Percentiles rank a stretch among this genome's conserved stretches.
Conservation (phyloP, 2,113 vertebrate species). For the Amazona vittata region DNA sequence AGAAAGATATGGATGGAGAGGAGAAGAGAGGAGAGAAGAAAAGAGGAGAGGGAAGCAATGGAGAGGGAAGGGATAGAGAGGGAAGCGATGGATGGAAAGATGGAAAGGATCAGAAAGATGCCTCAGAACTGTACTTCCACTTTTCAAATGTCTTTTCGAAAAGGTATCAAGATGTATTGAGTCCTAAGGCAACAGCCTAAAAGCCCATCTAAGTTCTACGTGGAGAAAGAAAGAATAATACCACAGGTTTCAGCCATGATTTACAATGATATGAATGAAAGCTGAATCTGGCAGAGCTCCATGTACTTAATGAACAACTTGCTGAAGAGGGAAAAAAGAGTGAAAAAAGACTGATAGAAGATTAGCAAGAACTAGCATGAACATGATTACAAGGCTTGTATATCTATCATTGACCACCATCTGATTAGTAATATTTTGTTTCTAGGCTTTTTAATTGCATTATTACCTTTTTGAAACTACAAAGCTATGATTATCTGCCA, state of each 20-base stretch:
- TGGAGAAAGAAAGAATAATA: slow-evolving; percentile 46
- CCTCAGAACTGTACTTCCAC: not conserved
- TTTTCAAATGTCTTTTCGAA: not conserved
- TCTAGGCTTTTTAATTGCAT: not conserved
- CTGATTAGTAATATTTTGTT: not conserved
- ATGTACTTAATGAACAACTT: slow-evolving; percentile 50
- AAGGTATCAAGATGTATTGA: slow-evolving; percentile 22
- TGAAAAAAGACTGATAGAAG: not conserved
- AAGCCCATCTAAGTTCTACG: not conserved
- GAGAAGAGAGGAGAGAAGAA: fast-evolving
- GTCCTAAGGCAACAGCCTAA: slow-evolving; percentile 4
- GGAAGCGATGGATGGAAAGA: too few relatives aligned
- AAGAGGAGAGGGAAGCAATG: too few relatives aligned
- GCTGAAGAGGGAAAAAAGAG: not conserved
- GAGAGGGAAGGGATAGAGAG: too few relatives aligned
- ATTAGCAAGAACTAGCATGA: slow-evolving; percentile 31
- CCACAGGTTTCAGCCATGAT: slow-evolving; percentile 9
- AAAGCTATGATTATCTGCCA: not conserved
- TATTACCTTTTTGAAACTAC: not conserved
- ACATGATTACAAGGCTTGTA: not conserved
- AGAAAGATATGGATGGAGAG: too few relatives aligned
- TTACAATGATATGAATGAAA: slow-evolving; percentile 41
- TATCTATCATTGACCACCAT: slow-evolving; percentile 7
- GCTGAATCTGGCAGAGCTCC: slow-evolving; percentile 39
- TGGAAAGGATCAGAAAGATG: not conserved